Evolutionary conservation across 2,888 invertebrate species (phyloP).

Genomic region (Neelides folsomi): DNA sequence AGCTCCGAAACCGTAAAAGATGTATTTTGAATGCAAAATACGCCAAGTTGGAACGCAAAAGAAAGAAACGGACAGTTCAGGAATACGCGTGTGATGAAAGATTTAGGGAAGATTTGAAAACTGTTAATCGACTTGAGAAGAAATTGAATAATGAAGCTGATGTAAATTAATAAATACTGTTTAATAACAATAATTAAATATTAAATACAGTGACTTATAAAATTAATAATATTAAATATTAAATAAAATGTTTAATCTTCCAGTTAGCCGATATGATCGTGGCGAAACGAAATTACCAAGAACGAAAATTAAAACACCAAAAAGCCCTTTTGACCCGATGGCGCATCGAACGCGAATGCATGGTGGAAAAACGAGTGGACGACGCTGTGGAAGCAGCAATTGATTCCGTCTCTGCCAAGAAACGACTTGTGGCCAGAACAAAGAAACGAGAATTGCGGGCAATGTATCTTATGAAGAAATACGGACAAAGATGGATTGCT

Average conservation of each 20-base stretch:
- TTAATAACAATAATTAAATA: no score
- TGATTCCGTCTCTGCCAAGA: no score
- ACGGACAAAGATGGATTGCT: constrained; percentile 8
- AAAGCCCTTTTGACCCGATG: constrained; percentile 4
- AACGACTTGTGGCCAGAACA: not conserved
- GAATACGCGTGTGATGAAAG: constrained; percentile 11
- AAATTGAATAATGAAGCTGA: constrained; percentile 6
- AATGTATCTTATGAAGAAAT: constrained; percentile 10
- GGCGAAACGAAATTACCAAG: constrained; percentile 9
- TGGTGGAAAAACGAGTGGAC: not conserved
- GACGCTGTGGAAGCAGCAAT: not conserved
- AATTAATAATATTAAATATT: no score
- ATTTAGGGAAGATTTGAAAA: constrained; percentile 4
- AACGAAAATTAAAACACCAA: constrained; percentile 4
- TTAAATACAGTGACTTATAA: no score
- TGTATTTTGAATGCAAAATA: no score
- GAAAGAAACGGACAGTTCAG: not conserved
- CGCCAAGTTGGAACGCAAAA: not conserved
- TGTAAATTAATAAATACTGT: constrained; percentile 4
- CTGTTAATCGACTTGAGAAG: constrained; percentile 5
- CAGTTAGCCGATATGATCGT: constrained; percentile 8
- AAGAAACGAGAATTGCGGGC: not conserved
- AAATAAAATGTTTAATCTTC: not conserved
- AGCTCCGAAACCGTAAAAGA: no score
- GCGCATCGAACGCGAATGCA: constrained; percentile 7